A percentile compares a stretch with the other conserved stretches of the same genome.
phyloP scores from a whole-genome alignment of 1,140 invertebrate species.

The Calycopis cecrops region DNA sequence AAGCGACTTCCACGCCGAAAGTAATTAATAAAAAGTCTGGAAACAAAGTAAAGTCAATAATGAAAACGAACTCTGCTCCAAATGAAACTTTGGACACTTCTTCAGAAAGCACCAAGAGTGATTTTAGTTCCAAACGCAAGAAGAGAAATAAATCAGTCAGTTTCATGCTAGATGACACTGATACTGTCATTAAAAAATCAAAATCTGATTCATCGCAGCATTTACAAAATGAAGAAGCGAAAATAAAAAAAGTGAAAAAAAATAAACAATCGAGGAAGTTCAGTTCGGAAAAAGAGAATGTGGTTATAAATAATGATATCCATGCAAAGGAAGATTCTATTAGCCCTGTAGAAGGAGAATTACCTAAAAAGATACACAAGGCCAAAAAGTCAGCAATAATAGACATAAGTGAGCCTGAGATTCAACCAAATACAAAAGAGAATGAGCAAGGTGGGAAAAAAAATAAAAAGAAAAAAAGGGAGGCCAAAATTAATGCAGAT shows the following conservation, averaged over 20 bases:
- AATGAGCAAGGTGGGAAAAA: constrained; percentile 29
- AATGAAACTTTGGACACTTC: constrained; percentile 5
- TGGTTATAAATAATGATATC: not conserved
- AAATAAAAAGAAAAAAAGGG: constrained; percentile 42
- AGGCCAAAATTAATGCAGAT: constrained; percentile 25
- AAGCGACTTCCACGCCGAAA: constrained; percentile 39
- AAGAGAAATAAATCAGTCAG: constrained; percentile 64
- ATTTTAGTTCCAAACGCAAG: constrained; percentile 37
- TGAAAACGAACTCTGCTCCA: constrained; percentile 19
- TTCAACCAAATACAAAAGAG: constrained; percentile 6
- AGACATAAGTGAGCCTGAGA: not conserved
- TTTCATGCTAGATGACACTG: constrained; percentile 55
- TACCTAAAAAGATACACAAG: not conserved
- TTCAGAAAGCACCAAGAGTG: not conserved
- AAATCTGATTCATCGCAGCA: constrained; percentile 40
- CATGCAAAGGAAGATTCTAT: constrained; percentile 12
- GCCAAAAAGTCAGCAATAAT: not conserved
- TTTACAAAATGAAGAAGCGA: constrained; percentile 16
- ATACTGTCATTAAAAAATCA: constrained; percentile 46
- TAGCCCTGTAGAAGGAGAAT: not conserved
- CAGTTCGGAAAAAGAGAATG: constrained; percentile 15
- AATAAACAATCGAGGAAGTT: constrained; percentile 29
- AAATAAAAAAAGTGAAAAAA: constrained; percentile 31
- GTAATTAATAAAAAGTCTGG: constrained; percentile 15
- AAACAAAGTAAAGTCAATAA: constrained; percentile 22